Evolutionary conservation across 2,888 invertebrate species (phyloP), one percentile per base, ranked within the genome.

Genomic region (Anagyrus pseudococci): DNA sequence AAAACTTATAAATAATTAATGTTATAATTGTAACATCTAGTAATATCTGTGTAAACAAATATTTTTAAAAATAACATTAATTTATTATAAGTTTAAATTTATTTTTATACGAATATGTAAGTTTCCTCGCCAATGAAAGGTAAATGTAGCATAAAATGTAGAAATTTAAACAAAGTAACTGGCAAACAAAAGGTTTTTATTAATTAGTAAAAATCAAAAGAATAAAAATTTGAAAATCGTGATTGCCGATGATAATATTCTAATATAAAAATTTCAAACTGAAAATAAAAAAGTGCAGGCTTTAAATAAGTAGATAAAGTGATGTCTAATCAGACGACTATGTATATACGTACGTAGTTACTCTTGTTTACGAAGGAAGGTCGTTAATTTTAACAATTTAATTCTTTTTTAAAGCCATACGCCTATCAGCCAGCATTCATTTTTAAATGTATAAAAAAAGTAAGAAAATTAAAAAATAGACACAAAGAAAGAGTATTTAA

Each of bases 61-160:
- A 8, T 20, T 43, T 20, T 23, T 29, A 29, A 47, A 26, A 22
- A 53, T 47, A 59, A 41, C 58, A 54, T 61, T 64, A 54, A 61
- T 61, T 61, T 33, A 54, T 55, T 64, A 49, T 26, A 17, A 4
- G 15, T 44, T 57, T 41, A 41, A 50, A 50, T 20, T 57, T 54
- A 50, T 19, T 26, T 37, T 58, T 60, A 68, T 71, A 68, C 73
- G 78, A 80, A 80, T 79, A 80, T 79, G 80, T 80, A 80, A 74
- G 79, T 80, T 80, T 80, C 79, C 80, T 80, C 80, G 68, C 73
- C 67, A 71, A 69, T 71, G 63, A 70, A 70, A 72, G 71, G 69
- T 69, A 72, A 72, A 66, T 71, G 71, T 67, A 71, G 70, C 53
- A 66, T 63, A 64, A 61, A 64, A 62, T 69, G 46, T 52, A 37